Evolutionary conservation across 2,888 invertebrate species (phyloP).

Genomic region (Macrophya annulata): DNA sequence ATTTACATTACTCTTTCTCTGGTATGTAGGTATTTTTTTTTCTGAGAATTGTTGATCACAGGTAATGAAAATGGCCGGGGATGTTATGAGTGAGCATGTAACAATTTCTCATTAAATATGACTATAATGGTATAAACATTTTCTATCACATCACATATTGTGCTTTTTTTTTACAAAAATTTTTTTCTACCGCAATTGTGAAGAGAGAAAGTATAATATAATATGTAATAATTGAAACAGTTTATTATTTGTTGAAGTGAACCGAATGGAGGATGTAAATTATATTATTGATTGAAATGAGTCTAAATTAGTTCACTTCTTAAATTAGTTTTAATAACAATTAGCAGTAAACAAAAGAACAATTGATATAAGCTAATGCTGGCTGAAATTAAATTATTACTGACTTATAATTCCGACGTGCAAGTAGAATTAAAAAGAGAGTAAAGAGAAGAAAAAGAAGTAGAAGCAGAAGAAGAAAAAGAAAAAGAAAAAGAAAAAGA

Average conservation of each 20-base stretch:
- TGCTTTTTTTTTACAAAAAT: background rate
- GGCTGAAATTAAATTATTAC: conserved; percentile 45
- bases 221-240: conserved; percentile 27
- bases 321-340: conserved; percentile 12
- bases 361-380: conserved; percentile 3
- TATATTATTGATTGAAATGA: conserved; percentile 34
- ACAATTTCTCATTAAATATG: conserved; percentile 24
- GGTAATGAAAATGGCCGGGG: conserved; percentile 10
- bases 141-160: conserved; percentile 22
- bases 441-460: conserved; percentile 54
- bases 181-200: conserved; percentile 17
- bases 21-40: conserved; percentile 7
- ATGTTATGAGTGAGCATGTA: conserved; percentile 26
- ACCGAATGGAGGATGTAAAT: background rate
- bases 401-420: conserved; percentile 48
- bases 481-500: conserved; percentile 59
- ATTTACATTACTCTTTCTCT: background rate
- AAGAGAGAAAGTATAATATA: conserved; percentile 12
- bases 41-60: conserved; percentile 38
- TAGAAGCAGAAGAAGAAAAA: conserved; percentile 48
- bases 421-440: conserved; percentile 55
- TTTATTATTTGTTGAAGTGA: conserved; percentile 39
- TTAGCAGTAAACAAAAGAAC: background rate
- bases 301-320: conserved; percentile 36
- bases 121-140: conserved; percentile 16